Percentiles rank a stretch among this genome's conserved stretches.
Conservation (phyloP, 2,797 vertebrate genomes). For the Chloroceryle amazona region DNA sequence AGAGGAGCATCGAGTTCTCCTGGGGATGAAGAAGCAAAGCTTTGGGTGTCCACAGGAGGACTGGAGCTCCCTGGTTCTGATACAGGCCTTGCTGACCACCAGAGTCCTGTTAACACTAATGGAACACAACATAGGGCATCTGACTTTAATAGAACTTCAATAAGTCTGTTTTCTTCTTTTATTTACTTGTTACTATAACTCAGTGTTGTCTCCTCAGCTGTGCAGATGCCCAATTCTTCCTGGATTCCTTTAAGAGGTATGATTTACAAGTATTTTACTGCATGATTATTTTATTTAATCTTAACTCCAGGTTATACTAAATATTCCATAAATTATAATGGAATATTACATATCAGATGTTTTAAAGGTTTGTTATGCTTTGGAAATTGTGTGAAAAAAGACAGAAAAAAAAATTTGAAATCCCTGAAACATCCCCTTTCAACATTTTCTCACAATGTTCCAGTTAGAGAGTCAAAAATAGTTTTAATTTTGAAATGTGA, state of each 20-base stretch:
- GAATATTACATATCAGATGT: not conserved
- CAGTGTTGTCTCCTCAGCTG: not conserved
- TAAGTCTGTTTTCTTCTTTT: not conserved
- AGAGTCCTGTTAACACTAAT: not conserved
- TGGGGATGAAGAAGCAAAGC: not conserved
- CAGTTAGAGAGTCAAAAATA: not conserved
- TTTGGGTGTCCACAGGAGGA: not conserved
- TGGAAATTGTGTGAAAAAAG: not conserved
- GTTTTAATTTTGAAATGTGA: not conserved
- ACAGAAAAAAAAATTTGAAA: not conserved
- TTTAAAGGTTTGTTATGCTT: not conserved
- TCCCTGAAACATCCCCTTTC: not conserved
- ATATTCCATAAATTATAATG: not conserved
- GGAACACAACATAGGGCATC: not conserved
- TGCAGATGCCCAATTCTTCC: not conserved
- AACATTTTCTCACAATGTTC: not conserved
- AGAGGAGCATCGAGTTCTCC: too few species aligned
- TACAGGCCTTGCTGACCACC: not conserved
- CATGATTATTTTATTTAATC: not conserved
- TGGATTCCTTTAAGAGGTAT: not conserved
- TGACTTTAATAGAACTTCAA: not conserved
- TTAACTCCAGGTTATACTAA: not conserved
- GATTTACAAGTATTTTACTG: not conserved
- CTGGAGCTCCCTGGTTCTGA: accelerated
- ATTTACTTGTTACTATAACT: not conserved